phyloP scores from a whole-genome alignment of 2,113 vertebrate genomes.

The Litocranius walleri region DNA sequence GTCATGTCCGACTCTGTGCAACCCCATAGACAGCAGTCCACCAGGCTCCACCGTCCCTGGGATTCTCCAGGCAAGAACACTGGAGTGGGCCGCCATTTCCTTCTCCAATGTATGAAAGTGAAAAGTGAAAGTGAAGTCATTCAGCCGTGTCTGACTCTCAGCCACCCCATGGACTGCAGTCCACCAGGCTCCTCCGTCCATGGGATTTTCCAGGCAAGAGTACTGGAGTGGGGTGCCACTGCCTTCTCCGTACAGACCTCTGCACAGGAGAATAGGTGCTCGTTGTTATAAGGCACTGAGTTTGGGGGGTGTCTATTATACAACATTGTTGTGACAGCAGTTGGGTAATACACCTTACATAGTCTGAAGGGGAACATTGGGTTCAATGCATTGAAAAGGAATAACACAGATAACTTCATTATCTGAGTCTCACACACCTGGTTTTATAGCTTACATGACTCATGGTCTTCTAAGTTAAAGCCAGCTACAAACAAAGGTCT shows the following conservation, averaged over 20 bases:
- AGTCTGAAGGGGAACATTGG: background rate
- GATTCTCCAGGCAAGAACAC: too few relatives aligned
- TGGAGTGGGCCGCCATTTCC: too few relatives aligned
- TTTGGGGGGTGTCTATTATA: background rate
- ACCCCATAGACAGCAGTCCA: too few relatives aligned
- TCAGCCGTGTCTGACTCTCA: too few relatives aligned
- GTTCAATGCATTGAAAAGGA: conserved; percentile 30
- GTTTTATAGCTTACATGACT: conserved; percentile 16
- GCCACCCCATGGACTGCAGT: too few relatives aligned
- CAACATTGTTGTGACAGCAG: background rate
- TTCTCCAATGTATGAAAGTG: too few relatives aligned
- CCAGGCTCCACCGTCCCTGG: too few relatives aligned
- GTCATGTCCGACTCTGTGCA: too few relatives aligned
- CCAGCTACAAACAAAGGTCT: conserved; percentile 16
- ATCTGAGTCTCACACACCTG: background rate
- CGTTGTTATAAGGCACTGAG: background rate
- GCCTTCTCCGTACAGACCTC: background rate
- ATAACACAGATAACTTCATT: conserved; percentile 43
- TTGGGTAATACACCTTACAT: background rate
- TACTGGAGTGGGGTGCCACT: too few relatives aligned
- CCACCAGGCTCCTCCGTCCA: too few relatives aligned
- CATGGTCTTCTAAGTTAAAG: background rate
- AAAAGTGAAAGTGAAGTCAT: too few relatives aligned
- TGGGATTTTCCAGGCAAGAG: too few relatives aligned
- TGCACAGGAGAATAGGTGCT: background rate